Conservation (phyloP, 2,888 invertebrate genomes). For the Pyrocoelia pectoralis region DNA sequence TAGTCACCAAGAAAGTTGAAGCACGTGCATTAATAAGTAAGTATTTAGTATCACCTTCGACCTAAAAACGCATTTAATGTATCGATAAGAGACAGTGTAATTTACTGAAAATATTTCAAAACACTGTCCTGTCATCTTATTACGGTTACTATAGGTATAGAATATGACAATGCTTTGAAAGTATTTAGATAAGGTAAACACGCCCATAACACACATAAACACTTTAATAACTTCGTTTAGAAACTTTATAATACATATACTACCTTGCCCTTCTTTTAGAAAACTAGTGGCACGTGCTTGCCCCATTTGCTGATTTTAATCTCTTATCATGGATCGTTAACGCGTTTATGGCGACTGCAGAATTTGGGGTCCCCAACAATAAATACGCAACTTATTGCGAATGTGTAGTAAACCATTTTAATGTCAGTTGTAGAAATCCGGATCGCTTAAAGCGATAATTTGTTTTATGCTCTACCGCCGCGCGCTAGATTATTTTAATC, state of each 20-base stretch:
- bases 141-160: background rate
- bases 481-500: conserved; percentile 53
- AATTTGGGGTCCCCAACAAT: conserved; percentile 17
- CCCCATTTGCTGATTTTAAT: conserved; percentile 23
- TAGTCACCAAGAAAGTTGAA: background rate
- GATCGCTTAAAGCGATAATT: conserved; percentile 47
- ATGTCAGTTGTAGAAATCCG: conserved; percentile 31
- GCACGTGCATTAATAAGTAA: background rate
- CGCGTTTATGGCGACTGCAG: conserved; percentile 17
- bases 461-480: conserved; percentile 53
- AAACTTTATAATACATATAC: background rate
- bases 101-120: conserved; percentile 4
- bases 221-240: conserved; percentile 14
- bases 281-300: conserved; percentile 21
- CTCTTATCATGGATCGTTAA: conserved; percentile 22
- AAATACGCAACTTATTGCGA: conserved; percentile 19
- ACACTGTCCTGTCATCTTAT: background rate
- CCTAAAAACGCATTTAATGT: conserved; percentile 9
- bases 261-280: background rate
- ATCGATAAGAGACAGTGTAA: conserved; percentile 9
- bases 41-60: background rate
- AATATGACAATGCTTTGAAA: conserved; percentile 1
- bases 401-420: conserved; percentile 28
- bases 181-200: conserved; percentile 10
- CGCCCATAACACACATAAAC: background rate